phyloP scores from a whole-genome alignment of 1,140 invertebrate genomes.

The Melitaea cinxia region DNA sequence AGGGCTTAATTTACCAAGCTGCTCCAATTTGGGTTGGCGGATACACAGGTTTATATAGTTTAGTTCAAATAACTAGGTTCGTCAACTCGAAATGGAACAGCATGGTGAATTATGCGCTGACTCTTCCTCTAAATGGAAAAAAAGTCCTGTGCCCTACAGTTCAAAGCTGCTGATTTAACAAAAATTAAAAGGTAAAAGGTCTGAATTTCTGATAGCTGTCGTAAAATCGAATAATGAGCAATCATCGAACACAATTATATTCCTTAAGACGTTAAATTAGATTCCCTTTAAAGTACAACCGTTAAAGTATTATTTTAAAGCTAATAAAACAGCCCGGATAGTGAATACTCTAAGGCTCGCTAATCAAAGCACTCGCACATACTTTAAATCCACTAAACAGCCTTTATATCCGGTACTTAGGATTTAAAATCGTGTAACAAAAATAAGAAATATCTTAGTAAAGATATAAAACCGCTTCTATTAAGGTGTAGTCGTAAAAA shows the following conservation, averaged over 20 bases:
- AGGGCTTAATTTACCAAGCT: too few relatives aligned
- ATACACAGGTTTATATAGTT: too few relatives aligned
- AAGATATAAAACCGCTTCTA: conserved; percentile 44
- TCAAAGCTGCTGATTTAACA: too few relatives aligned
- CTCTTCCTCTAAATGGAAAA: too few relatives aligned
- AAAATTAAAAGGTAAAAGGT: too few relatives aligned
- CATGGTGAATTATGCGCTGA: too few relatives aligned
- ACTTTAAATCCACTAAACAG: neutral
- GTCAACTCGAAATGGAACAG: too few relatives aligned
- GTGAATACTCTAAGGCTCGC: conserved; percentile 20
- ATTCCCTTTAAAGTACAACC: neutral
- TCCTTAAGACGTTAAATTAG: neutral
- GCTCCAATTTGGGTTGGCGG: too few relatives aligned
- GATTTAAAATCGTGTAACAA: conserved; percentile 27
- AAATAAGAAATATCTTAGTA: conserved; percentile 1
- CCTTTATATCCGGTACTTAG: conserved; percentile 9
- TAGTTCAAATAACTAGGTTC: too few relatives aligned
- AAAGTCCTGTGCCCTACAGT: too few relatives aligned
- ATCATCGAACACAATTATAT: neutral
- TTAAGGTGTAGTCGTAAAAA: conserved; percentile 55
- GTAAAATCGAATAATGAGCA: neutral
- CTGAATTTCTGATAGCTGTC: neutral
- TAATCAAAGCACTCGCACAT: conserved; percentile 42
- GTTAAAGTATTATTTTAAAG: conserved; percentile 21
- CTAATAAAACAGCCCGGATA: conserved; percentile 9